phyloP scores from a whole-genome alignment of 2,797 vertebrate genomes.

The Lagocephalus sceleratus region DNA sequence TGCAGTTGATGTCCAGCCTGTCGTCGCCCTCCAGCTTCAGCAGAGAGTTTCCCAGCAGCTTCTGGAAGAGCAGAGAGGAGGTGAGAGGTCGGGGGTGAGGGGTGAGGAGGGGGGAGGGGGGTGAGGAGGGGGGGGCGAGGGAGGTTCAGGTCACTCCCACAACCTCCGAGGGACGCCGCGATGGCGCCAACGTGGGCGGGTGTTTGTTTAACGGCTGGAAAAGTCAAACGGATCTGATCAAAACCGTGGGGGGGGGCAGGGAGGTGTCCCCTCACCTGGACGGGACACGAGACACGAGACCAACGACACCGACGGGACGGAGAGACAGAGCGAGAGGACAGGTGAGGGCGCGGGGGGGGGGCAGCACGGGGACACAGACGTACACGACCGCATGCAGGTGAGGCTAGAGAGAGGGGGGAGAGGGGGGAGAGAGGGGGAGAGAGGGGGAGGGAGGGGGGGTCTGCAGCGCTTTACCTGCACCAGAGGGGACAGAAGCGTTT shows the following conservation, averaged over 20 bases:
- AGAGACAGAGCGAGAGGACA: constrained; percentile 42
- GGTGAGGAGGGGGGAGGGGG: constrained; percentile 18
- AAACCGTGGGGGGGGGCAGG: too few species aligned
- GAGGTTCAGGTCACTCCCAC: too few species aligned
- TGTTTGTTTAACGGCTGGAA: too few species aligned
- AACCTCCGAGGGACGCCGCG: too few species aligned
- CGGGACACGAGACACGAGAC: too few species aligned
- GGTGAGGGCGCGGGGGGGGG: constrained; percentile 42
- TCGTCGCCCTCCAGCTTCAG: constrained; percentile 97
- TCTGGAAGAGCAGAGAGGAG: constrained; percentile 74
- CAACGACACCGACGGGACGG: neutral
- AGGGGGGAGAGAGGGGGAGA: too few species aligned
- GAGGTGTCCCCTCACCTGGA: too few species aligned
- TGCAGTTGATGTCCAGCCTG: constrained; percentile 96
- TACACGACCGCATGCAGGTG: constrained; percentile 41
- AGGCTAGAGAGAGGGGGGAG: too few species aligned
- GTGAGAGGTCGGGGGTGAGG: constrained; percentile 19
- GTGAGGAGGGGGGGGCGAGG: too few species aligned
- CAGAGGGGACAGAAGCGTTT: constrained; percentile 69
- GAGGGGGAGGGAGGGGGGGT: constrained; percentile 3
- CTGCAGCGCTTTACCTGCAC: constrained; percentile 73
- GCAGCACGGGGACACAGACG: constrained; percentile 42
- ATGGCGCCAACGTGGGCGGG: too few species aligned
- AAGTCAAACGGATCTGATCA: too few species aligned
- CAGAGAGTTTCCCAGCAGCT: constrained; percentile 94